Evolutionary conservation across 2,113 vertebrate species (phyloP).

Genomic region (Oxygymnocypris stewartii): DNA sequence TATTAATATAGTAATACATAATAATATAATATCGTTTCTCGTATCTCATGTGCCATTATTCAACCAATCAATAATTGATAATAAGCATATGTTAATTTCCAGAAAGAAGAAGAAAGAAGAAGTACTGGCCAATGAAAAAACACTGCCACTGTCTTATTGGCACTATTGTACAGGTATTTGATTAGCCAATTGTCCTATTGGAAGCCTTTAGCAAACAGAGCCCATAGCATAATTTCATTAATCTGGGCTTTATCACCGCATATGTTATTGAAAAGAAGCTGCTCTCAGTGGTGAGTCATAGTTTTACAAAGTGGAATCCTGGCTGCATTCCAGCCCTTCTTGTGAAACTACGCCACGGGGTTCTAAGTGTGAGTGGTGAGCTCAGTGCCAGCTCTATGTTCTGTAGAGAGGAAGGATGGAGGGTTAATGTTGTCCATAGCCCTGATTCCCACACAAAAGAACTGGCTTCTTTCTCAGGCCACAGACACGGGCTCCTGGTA

Average conservation of each 20-base stretch:
- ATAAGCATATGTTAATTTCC: no score
- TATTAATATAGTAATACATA: no score
- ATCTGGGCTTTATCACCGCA: slow-evolving; percentile 16
- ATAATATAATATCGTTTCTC: no score
- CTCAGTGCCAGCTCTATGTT: slow-evolving; percentile 33
- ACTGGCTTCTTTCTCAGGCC: slow-evolving; percentile 36
- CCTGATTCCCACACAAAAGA: slow-evolving; percentile 35
- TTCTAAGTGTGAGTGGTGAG: slow-evolving; percentile 43
- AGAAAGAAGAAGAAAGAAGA: background rate
- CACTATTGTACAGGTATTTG: background rate
- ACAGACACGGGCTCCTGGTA: slow-evolving; percentile 38
- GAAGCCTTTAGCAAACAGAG: background rate
- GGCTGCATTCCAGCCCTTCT: slow-evolving; percentile 4
- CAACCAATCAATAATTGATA: no score
- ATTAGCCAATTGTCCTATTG: background rate
- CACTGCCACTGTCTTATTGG: background rate
- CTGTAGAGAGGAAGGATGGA: slow-evolving; percentile 36
- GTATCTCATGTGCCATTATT: background rate
- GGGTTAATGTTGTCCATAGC: slow-evolving; percentile 45
- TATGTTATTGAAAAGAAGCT: slow-evolving; percentile 45
- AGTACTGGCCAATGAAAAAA: background rate
- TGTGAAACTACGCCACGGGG: slow-evolving; percentile 16
- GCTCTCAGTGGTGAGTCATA: slow-evolving; percentile 30
- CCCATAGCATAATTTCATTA: background rate
- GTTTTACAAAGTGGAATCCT: slow-evolving; percentile 32